These are phyloP conservation scores for Pempheris klunzingeri DNA, from an alignment of 2,797 vertebrate genomes.

Conservation along the genomic window DNA sequence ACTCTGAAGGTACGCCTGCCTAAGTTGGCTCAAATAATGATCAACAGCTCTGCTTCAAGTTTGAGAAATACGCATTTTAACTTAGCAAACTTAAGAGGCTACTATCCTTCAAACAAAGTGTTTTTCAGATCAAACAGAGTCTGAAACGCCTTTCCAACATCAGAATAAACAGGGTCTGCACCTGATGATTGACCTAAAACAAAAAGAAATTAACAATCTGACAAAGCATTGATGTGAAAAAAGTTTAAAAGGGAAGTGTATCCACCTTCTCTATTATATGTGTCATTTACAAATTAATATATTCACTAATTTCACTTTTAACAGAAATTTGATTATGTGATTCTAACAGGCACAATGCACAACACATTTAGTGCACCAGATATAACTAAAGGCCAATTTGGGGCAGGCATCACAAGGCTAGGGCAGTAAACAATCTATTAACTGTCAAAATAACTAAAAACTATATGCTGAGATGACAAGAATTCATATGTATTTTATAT, in stretches of 20 bases:
- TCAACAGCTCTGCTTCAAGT: neutral
- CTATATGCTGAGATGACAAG: neutral
- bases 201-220: too few relatives aligned
- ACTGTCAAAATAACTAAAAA: neutral
- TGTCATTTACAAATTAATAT: neutral
- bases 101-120: neutral
- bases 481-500: neutral
- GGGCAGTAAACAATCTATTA: neutral
- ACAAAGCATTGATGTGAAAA: too few relatives aligned
- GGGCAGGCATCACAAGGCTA: neutral
- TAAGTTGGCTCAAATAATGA: constrained; percentile 1
- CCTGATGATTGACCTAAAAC: too few relatives aligned
- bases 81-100: neutral
- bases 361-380: constrained; percentile 1
- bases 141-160: neutral
- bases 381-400: neutral
- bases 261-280: too few relatives aligned
- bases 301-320: neutral
- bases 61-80: neutral
- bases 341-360: neutral
- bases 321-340: too few relatives aligned
- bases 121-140: neutral
- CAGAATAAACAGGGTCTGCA: too few relatives aligned
- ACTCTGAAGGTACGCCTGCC: constrained; percentile 12
- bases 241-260: too few relatives aligned